Evolutionary conservation across 1,140 invertebrate genomes (phyloP).

Genomic region (Wiebesia pumilae): DNA sequence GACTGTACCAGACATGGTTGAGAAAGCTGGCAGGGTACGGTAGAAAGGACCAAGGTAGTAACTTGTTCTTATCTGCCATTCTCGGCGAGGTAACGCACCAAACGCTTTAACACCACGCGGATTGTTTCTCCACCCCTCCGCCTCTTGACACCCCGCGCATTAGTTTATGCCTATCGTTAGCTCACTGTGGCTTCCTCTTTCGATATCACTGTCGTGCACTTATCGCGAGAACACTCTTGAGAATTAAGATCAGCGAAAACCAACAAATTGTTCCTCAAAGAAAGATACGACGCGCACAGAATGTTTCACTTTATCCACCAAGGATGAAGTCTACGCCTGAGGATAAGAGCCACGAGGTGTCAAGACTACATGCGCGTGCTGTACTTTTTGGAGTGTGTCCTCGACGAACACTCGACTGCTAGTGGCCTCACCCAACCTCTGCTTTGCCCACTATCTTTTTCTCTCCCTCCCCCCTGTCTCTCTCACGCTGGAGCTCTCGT

Average conservation of each 20-base stretch:
- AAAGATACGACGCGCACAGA: not conserved
- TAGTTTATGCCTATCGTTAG: not conserved
- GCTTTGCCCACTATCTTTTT: conserved; percentile 1
- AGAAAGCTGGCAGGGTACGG: conserved; percentile 69
- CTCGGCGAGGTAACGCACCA: conserved; percentile 18
- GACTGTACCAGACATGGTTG: conserved; percentile 72
- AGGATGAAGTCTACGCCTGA: not conserved
- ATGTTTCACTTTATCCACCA: too few relatives aligned
- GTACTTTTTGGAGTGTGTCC: conserved; percentile 61
- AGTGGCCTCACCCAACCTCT: conserved; percentile 63
- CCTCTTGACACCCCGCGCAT: not conserved
- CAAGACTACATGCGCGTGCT: not conserved
- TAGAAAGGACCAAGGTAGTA: conserved; percentile 69
- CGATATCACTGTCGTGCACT: conserved; percentile 16
- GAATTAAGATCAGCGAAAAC: not conserved
- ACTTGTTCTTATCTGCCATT: conserved; percentile 73
- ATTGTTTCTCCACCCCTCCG: not conserved
- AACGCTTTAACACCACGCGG: not conserved
- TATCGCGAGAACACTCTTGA: not conserved
- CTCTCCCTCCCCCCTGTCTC: conserved; percentile 8
- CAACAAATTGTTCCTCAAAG: not conserved
- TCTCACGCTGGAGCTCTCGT: not conserved
- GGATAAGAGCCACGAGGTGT: not conserved
- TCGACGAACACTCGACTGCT: conserved; percentile 74
- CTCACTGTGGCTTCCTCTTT: not conserved